phyloP scores from a whole-genome alignment of 2,797 vertebrate species.

The Chloroceryle inda region DNA sequence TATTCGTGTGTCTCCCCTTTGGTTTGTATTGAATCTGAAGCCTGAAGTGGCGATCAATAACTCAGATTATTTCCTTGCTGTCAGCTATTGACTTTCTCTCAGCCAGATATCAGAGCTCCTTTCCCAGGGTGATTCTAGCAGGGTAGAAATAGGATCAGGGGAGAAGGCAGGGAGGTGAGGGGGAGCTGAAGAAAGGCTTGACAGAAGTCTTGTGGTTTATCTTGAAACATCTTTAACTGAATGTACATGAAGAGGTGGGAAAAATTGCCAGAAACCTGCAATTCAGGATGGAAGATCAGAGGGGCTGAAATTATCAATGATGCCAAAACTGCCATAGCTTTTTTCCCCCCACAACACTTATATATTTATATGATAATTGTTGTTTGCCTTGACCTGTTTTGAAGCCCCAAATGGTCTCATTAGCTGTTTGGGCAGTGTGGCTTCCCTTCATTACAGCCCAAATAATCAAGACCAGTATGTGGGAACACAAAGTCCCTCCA shows the following conservation, averaged over 20 bases:
- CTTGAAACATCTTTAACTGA: slow-evolving; percentile 33
- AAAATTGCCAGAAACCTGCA: slow-evolving; percentile 5
- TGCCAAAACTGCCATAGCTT: neutral
- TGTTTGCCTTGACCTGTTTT: slow-evolving; percentile 1
- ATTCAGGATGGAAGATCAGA: slow-evolving; percentile 7
- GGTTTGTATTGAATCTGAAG: slow-evolving; percentile 78
- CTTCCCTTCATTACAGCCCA: neutral
- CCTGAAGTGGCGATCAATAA: slow-evolving; percentile 84
- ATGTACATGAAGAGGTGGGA: neutral
- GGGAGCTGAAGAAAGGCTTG: neutral
- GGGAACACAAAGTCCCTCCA: neutral
- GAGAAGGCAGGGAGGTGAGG: neutral
- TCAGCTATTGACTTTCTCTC: slow-evolving; percentile 85
- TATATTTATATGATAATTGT: neutral
- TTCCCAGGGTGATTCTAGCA: slow-evolving; percentile 17
- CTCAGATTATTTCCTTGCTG: slow-evolving; percentile 84
- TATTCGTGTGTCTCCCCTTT: slow-evolving; percentile 65
- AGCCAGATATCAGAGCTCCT: slow-evolving; percentile 73
- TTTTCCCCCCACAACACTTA: neutral
- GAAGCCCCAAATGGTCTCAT: neutral
- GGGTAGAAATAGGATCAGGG: neutral
- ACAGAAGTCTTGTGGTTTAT: slow-evolving; percentile 12
- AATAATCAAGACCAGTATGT: neutral
- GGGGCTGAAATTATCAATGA: neutral
- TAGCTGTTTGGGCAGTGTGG: neutral